Evolutionary conservation across 2,113 vertebrate species (phyloP), one percentile per base, ranked within the genome.

Genomic region (Hippocampus comes): DNA sequence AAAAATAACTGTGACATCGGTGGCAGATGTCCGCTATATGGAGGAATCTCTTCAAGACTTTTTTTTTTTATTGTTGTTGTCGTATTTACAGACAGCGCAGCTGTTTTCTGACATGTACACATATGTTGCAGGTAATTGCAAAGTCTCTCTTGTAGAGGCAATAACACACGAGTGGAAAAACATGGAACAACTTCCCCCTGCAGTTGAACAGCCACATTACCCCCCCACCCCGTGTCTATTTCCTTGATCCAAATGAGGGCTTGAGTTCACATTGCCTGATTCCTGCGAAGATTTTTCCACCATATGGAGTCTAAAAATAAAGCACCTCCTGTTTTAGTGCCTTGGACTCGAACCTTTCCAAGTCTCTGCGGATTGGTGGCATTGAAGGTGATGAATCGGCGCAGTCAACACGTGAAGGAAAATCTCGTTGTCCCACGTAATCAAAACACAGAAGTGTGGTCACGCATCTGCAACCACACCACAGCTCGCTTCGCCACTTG

Each of bases 61-160:
- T 34, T 34, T 34, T 67, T 81, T 9, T 87, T 89, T 90, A 86
- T 89, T 91, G 78, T 89, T 91, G 78, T 85, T 80, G 78, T 81
- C 70, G 61, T 75, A 84, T 88, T 86, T 83, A 80, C 79, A 86
- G 70, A 91, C 71, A 92, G 87, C 89, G 79, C 89, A 90, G 90
- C 91, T 91, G 90, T 85, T 87, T 84, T 51, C 76, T 43, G 3
- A 80, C 66, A 81, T 69, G 73, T 27, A 77, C 30, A 78, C 69
- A 82, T 23, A 84, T 64, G 81, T 56, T 70, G 41, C 59, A 20
- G 17, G 11, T n/a, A 49, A 25, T 46, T 38, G 43, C 23, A 56
- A 18, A 83, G 70, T 79, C 78, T 49, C 49, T 79, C 82, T 77
- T 80, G 78, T 77, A 82, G 73, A 78, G 80, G 75, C 8, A 82